These are phyloP conservation scores for Colius striatus DNA, from an alignment of 2,113 vertebrate genomes.

Conservation along the genomic window DNA sequence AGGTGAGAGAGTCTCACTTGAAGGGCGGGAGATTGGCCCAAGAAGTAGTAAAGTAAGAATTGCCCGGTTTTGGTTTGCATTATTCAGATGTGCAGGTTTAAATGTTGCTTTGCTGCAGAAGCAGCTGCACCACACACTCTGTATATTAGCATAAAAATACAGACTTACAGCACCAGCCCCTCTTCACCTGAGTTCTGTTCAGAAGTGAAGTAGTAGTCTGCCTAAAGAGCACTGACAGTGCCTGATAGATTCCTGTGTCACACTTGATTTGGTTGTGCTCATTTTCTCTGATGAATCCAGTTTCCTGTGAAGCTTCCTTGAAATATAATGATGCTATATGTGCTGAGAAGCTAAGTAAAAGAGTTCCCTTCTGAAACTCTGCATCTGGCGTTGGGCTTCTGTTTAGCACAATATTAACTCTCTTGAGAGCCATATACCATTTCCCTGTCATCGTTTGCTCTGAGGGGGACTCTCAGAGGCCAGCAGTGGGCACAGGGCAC, in stretches of 20 bases:
- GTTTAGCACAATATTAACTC: constrained; percentile 34
- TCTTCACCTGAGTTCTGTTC: not conserved
- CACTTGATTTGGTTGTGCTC: constrained; percentile 44
- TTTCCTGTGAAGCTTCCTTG: constrained; percentile 45
- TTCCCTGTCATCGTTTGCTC: not conserved
- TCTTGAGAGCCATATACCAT: not conserved
- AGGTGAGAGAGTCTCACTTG: not conserved
- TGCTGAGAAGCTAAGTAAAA: constrained; percentile 35
- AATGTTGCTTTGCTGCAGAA: not conserved
- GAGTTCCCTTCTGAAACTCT: constrained; percentile 25
- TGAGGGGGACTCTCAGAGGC: not conserved
- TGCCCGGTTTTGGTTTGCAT: constrained; percentile 2
- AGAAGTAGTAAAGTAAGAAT: not conserved
- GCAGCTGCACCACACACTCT: not conserved
- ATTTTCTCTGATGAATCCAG: constrained; percentile 39
- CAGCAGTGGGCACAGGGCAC: not conserved
- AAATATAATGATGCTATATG: constrained; percentile 3
- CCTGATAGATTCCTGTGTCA: constrained; percentile 53
- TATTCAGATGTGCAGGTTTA: not conserved
- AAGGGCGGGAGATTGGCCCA: not conserved
- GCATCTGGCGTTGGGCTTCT: constrained; percentile 34
- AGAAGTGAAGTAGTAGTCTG: not conserved
- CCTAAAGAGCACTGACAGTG: not conserved
- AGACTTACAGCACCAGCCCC: not conserved
- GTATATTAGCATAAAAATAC: not conserved